Percentiles rank a stretch among this genome's conserved stretches.
phyloP scores from a whole-genome alignment of 1,140 invertebrate species.

The Melipona quadrifasciata region DNA sequence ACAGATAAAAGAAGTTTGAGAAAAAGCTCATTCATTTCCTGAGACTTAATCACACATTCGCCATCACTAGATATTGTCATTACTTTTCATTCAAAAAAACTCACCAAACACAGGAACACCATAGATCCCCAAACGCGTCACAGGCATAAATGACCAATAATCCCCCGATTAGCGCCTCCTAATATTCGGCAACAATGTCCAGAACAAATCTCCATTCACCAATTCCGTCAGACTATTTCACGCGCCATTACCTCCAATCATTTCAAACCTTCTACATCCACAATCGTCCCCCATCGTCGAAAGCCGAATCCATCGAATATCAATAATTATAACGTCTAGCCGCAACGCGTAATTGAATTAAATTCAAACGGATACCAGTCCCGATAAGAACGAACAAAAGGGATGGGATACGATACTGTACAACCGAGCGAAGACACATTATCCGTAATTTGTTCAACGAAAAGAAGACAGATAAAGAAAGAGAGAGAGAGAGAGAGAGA shows the following conservation, averaged over 20 bases:
- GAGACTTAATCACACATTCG: no score
- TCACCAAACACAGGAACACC: no score
- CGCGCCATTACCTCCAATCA: background rate
- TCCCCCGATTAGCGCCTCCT: background rate
- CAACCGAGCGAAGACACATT: background rate
- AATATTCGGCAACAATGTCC: background rate
- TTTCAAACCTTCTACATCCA: background rate
- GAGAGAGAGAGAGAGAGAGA: background rate
- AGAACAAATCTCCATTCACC: background rate
- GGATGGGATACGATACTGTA: no score
- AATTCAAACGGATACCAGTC: background rate
- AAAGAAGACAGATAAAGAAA: background rate
- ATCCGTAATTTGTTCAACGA: constrained; percentile 8
- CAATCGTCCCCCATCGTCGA: background rate
- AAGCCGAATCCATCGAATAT: background rate
- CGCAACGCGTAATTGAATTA: background rate
- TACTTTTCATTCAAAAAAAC: no score
- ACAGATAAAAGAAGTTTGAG: background rate
- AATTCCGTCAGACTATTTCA: background rate
- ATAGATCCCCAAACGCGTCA: no score
- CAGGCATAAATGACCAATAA: background rate
- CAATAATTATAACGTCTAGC: constrained; percentile 10
- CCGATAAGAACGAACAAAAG: constrained; percentile 1
- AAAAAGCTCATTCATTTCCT: background rate
- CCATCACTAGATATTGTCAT: no score